Conservation (phyloP, 1,140 invertebrate genomes). For the Eciton burchellii region DNA sequence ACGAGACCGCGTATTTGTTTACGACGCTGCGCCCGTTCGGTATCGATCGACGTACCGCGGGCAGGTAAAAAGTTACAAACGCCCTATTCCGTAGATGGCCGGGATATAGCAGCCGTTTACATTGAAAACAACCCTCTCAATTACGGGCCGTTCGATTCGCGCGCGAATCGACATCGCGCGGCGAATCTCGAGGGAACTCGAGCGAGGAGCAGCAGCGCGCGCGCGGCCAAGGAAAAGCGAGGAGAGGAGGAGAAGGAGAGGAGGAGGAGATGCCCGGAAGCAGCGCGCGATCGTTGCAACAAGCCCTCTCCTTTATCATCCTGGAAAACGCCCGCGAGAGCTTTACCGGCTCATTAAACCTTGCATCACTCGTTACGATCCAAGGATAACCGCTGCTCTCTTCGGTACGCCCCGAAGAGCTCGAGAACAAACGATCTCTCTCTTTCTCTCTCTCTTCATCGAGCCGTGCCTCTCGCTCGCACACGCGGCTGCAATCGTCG, state of each 20-base stretch:
- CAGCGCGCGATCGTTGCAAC: too few species aligned
- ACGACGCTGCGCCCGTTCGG: conserved; percentile 5
- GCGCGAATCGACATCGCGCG: conserved; percentile 15
- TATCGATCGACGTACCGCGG: conserved; percentile 20
- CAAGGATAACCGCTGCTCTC: conserved; percentile 12
- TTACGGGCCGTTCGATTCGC: conserved; percentile 36
- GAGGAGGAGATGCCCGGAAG: too few species aligned
- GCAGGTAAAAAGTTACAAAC: conserved; percentile 23
- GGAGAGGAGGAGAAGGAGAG: too few species aligned
- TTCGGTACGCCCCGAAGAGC: conserved; percentile 12
- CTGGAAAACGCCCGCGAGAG: conserved; percentile 38
- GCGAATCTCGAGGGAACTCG: too few species aligned
- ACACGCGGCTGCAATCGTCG: not conserved
- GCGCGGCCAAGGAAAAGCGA: too few species aligned
- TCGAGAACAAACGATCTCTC: conserved; percentile 11
- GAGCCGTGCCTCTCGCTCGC: too few species aligned
- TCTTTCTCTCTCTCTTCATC: too few species aligned
- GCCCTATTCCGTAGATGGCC: conserved; percentile 5
- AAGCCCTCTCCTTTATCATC: not conserved
- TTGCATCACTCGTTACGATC: conserved; percentile 49
- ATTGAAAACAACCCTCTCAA: conserved; percentile 35
- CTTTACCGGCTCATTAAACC: conserved; percentile 54
- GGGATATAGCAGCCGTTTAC: conserved; percentile 31
- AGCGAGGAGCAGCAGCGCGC: too few species aligned
- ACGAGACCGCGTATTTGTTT: too few species aligned